Evolutionary conservation across 2,113 vertebrate species (phyloP), one percentile per base, ranked within the genome.

Genomic region (mouse (Mus musculus)): DNA sequence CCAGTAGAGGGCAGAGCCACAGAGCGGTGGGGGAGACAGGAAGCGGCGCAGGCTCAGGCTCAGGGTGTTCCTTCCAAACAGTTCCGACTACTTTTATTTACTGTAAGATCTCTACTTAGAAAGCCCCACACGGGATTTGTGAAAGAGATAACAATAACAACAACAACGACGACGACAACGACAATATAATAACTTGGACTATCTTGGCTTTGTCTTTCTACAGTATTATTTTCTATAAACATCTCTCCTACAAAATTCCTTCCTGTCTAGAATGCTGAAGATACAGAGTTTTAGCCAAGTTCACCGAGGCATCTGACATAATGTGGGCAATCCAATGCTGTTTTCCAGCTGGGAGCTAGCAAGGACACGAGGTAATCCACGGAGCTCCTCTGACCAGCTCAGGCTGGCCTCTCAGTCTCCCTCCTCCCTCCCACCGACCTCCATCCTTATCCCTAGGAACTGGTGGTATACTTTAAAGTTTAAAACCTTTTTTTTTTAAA

Each of bases 181-280:
- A n/a, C 0, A 5, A 89, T 5, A 30, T 28, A 93, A 49, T 59
- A 71, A 73, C 14, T 73, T 59, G 63, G 39, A 65, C 71, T 39
- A 1, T 39, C 30, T 67, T 86, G 78, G 3, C 2, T n/a, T 90
- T 93, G 86, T 77, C 69, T 88, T 92, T 69, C 78, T 94, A 92
- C 49, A 88, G 90, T 82, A n/a, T 11, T 89, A 42, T 75, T 72
- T 71, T 80, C 56, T 80, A 69, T 1, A 95, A 93, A 61, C 36
- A 88, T 85, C 49, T 91, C 24, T 81, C 69, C 94, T 42, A 30
- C 72, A 93, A 89, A 91, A 82, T 61, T 71, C 67, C n/a, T 65
- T 72, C 89, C 24, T n/a, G 82, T 94, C 8, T 81, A 92, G 24
- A 76, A 93, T 80, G 63, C 91, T 56, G 13, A 77, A 91, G 20